Percentiles rank a stretch among this genome's conserved stretches.
Conservation (phyloP, 2,888 invertebrate species). For the Schizotus pectinicornis region DNA sequence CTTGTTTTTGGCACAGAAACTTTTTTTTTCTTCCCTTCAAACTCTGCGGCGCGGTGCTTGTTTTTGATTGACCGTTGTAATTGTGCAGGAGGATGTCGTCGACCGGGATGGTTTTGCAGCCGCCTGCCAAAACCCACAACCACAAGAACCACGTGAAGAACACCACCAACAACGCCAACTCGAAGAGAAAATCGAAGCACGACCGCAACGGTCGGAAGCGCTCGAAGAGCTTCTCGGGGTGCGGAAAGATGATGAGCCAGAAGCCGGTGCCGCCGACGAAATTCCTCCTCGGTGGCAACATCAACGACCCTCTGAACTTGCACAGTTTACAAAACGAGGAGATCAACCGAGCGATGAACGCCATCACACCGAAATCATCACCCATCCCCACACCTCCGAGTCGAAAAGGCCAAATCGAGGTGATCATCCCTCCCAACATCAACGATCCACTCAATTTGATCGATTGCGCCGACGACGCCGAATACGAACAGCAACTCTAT, state of each 20-base stretch:
- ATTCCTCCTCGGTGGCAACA: slow-evolving; percentile 93
- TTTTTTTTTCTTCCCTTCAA: too few relatives aligned
- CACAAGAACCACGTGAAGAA: slow-evolving; percentile 33
- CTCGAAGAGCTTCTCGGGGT: slow-evolving; percentile 70
- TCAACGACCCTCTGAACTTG: slow-evolving; percentile 92
- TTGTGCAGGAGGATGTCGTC: slow-evolving; percentile 56
- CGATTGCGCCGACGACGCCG: slow-evolving; percentile 79
- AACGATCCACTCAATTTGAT: slow-evolving; percentile 89
- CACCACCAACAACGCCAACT: slow-evolving; percentile 29
- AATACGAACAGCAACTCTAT: slow-evolving; percentile 80
- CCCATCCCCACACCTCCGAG: slow-evolving; percentile 85
- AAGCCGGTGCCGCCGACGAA: slow-evolving; percentile 89
- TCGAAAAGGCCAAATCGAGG: slow-evolving; percentile 82
- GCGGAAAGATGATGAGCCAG: slow-evolving; percentile 60
- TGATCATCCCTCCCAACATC: slow-evolving; percentile 89
- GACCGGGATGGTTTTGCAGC: slow-evolving; percentile 55
- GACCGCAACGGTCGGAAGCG: slow-evolving; percentile 68
- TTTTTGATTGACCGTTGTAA: neutral
- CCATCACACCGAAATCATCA: slow-evolving; percentile 91
- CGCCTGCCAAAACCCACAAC: slow-evolving; percentile 49
- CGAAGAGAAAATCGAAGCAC: slow-evolving; percentile 52
- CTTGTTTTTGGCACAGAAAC: too few relatives aligned
- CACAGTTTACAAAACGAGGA: slow-evolving; percentile 80
- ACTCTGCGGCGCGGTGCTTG: too few relatives aligned
- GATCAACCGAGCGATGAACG: slow-evolving; percentile 80